These are phyloP conservation scores for Phyllopteryx taeniolatus DNA, from an alignment of 2,113 vertebrate genomes.

Conservation along the genomic window DNA sequence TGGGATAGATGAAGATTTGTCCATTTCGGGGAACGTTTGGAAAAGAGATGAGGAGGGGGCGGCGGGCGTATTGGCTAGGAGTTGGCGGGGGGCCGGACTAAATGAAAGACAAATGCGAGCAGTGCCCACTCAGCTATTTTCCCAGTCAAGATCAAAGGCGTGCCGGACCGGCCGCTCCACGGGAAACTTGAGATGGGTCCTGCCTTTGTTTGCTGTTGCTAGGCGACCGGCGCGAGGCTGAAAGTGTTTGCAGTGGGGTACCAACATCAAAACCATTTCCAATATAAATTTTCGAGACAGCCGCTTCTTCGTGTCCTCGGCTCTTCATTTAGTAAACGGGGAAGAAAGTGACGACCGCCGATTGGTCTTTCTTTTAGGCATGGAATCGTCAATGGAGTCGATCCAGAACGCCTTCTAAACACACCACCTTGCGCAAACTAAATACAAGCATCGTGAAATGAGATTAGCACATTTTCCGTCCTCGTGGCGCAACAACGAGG, in stretches of 20 bases:
- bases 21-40: slow-evolving; percentile 69
- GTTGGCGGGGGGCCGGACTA: slow-evolving; percentile 56
- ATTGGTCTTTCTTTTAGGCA: not conserved
- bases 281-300: slow-evolving; percentile 78
- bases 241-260: slow-evolving; percentile 78
- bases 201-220: slow-evolving; percentile 84
- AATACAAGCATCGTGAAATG: slow-evolving; percentile 8
- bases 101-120: slow-evolving; percentile 81
- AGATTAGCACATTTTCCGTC: slow-evolving; percentile 14
- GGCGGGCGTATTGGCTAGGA: not conserved
- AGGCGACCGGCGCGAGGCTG: slow-evolving; percentile 74
- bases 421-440: slow-evolving; percentile 6
- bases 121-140: slow-evolving; percentile 83
- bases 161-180: slow-evolving; percentile 77
- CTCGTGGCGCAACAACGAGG: not conserved
- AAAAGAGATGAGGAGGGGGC: slow-evolving; percentile 32
- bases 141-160: slow-evolving; percentile 83
- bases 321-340: slow-evolving; percentile 58
- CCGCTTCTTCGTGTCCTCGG: slow-evolving; percentile 62
- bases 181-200: slow-evolving; percentile 81
- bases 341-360: not conserved
- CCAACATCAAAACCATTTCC: slow-evolving; percentile 80
- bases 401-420: not conserved
- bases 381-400: slow-evolving; percentile 6
- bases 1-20: slow-evolving; percentile 77